Base-by-base conservation (phyloP, 2,113 vertebrate species). In the Tricholaema leucomelas region DNA sequence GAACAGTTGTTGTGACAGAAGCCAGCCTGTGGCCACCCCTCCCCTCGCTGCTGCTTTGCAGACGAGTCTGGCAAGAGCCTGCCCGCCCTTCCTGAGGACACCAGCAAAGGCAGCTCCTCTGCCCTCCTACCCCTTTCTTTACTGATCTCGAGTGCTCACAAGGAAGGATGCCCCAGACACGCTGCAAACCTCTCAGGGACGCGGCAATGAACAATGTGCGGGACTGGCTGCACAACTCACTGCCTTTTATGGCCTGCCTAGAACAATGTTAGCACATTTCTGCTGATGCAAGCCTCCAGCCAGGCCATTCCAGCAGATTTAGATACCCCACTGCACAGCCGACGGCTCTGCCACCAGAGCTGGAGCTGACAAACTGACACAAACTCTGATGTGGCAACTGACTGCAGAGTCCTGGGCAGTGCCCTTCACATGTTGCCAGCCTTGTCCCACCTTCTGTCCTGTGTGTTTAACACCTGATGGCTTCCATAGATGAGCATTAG, bases 351-450 rank as follows among this genome's bases (percentile, higher is more conserved):
- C 4, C 0, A 38, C 9, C 33, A 42, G 33, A 72, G 63, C 64
- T 61, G 3, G 1, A 28, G 38, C 1, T 9, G 23, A 66, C 30
- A 21, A 64, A 19, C 38, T 14, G 38, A 28, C 42, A n/a, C 4
- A 2, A 7, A 14, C 24, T 55, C 25, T 2, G 21, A n/a, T 7
- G 7, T 24, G 40, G 38, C 6, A 2, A 74, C 38, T 0, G 0
- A 64, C 18, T 9, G 44, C 42, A 40, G 25, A 54, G 6, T 3
- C 15, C 28, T 7, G 20, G 20, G n/a, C 12, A 15, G 30, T 1
- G 10, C 36, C 40, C 36, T 48, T 44, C 31, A n/a, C 17, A 2
- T 2, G 8, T 10, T 60, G 42, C 17, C 25, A 46, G 35, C 71
- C 40, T 46, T 8, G 59, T 30, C 36, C 27, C 55, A 21, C 74